Percentiles rank a stretch among this genome's conserved stretches.
These are phyloP conservation scores for Drosophila robusta DNA, from an alignment of 2,888 invertebrate genomes.

Conservation along the genomic window DNA sequence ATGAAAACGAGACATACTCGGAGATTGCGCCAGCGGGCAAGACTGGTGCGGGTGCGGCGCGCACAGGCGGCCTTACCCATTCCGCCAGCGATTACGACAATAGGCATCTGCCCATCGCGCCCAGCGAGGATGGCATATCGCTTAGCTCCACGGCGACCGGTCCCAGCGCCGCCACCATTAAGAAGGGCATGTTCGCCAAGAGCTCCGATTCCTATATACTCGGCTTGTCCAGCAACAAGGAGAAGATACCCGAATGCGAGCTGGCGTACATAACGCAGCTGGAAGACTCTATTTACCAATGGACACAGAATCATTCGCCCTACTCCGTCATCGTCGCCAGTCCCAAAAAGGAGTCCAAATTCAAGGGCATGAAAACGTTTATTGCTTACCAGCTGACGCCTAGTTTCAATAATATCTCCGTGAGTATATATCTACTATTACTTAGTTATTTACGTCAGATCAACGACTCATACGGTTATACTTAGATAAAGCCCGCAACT, in stretches of 20 bases:
- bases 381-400: constrained; percentile 98
- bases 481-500: constrained; percentile 8
- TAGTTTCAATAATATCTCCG: constrained; percentile 96
- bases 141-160: constrained; percentile 63
- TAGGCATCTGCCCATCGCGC: constrained; percentile 83
- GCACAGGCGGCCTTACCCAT: constrained; percentile 63
- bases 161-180: constrained; percentile 81
- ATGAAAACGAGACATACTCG: constrained; percentile 92
- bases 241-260: constrained; percentile 89
- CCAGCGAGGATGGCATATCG: constrained; percentile 86
- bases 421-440: constrained; percentile 82
- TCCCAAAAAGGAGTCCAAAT: constrained; percentile 98
- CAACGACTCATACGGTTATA: constrained; percentile 4
- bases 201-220: constrained; percentile 96
- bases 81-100: constrained; percentile 81
- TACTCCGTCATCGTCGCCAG: constrained; percentile 96
- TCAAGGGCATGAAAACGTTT: constrained; percentile 98
- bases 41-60: constrained; percentile 8
- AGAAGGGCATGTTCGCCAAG: constrained; percentile 95
- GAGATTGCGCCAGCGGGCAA: constrained; percentile 89
- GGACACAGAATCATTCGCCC: constrained; percentile 90
- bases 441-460: background rate
- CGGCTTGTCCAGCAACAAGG: constrained; percentile 88
- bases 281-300: constrained; percentile 90
- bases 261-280: constrained; percentile 91